phyloP scores from a whole-genome alignment of 2,113 vertebrate species.

The Gobiocypris rarus region DNA sequence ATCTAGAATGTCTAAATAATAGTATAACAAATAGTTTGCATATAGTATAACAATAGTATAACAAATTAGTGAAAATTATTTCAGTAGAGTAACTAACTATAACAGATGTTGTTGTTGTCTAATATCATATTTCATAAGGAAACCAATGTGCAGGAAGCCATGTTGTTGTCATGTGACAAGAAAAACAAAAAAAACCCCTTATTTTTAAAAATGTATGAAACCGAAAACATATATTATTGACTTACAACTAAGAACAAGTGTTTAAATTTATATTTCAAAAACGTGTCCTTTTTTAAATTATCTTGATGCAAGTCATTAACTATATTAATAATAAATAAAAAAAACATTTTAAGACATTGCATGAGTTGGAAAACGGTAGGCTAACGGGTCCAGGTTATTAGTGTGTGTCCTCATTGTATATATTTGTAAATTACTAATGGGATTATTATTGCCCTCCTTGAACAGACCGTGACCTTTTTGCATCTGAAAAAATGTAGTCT shows the following conservation, averaged over 20 bases:
- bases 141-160: too few relatives aligned
- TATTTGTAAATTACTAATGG: not conserved
- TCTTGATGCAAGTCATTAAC: not conserved
- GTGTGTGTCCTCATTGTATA: not conserved
- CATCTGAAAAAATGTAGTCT: not conserved
- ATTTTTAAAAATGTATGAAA: not conserved
- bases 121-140: not conserved
- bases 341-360: too few relatives aligned
- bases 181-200: too few relatives aligned
- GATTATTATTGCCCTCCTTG: not conserved
- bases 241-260: not conserved
- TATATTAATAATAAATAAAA: too few relatives aligned
- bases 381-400: not conserved
- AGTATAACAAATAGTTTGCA: too few relatives aligned
- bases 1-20: too few relatives aligned
- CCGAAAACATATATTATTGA: not conserved
- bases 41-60: too few relatives aligned
- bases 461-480: slow-evolving; percentile 6
- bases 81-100: not conserved
- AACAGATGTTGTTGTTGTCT: too few relatives aligned
- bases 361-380: not conserved
- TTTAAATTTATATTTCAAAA: not conserved
- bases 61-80: too few relatives aligned
- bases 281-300: not conserved
- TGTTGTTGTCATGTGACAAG: not conserved